Evolutionary conservation across 2,113 vertebrate species (phyloP).

Genomic region (Sorex fumeus): DNA sequence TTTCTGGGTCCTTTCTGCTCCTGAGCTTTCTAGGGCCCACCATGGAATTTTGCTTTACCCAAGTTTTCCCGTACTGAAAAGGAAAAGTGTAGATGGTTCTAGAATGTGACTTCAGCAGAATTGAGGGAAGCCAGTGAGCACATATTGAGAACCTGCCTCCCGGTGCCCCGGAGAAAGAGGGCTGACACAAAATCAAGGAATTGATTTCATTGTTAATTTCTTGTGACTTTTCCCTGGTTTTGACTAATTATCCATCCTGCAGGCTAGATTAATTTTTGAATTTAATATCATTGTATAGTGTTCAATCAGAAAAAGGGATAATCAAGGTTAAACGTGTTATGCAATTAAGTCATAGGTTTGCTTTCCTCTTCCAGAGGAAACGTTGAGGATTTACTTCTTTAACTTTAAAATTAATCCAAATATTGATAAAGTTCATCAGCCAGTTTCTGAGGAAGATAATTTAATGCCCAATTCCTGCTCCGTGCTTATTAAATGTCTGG

Average conservation of each 20-base stretch:
- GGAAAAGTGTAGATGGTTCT: constrained; percentile 36
- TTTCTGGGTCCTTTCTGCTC: background rate
- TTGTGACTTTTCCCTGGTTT: constrained; percentile 73
- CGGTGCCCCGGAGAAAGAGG: constrained; percentile 64
- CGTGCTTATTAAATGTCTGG: background rate
- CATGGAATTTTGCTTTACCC: background rate
- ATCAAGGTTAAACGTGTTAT: constrained; percentile 72
- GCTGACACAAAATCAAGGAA: constrained; percentile 77
- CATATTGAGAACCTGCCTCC: constrained; percentile 55
- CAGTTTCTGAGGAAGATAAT: constrained; percentile 74
- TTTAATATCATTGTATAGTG: constrained; percentile 71
- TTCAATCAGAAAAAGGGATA: constrained; percentile 64
- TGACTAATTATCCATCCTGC: constrained; percentile 76
- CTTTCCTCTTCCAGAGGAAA: constrained; percentile 53
- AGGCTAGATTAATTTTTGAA: constrained; percentile 78
- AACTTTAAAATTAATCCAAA: constrained; percentile 75
- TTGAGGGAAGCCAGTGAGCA: constrained; percentile 6
- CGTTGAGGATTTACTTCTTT: constrained; percentile 61
- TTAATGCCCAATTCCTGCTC: constrained; percentile 56
- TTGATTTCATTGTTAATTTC: constrained; percentile 82
- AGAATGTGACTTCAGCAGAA: constrained; percentile 67
- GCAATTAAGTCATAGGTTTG: constrained; percentile 54
- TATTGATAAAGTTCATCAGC: constrained; percentile 74
- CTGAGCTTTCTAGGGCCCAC: background rate
- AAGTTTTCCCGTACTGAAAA: constrained; percentile 3